Base-by-base conservation (phyloP, 2,797 vertebrate species). In the Bradypodion ventrale region DNA sequence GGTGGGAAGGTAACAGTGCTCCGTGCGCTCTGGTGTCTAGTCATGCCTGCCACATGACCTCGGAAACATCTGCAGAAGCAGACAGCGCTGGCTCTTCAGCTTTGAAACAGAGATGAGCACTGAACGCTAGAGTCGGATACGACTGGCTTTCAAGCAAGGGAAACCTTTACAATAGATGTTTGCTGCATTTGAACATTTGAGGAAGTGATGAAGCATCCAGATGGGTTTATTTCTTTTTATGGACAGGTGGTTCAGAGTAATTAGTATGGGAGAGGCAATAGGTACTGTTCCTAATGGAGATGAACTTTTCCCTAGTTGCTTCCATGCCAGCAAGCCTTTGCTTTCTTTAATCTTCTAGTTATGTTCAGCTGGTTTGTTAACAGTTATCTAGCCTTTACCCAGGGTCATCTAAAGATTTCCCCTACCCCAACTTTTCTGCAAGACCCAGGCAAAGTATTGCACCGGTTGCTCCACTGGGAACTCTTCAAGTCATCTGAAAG, bases 361-460 rank as follows among this genome's bases (percentile, higher is more conserved):
- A 35, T 70, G 78, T 76, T 81, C 52, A 35, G 52, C 62, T 69
- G 23, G 32, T 60, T 42, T 70, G 78, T 73, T 46, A 32, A 66
- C 10, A 70, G 75, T 68, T 25, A 37, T n/a, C 25, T 32, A 69
- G 72, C n/a, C 73, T 46, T 80, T 80, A 70, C 56, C 37, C 16
- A 66, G 74, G 32, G 59, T 80, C 60, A 80, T 72, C 65, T 27
- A 49, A 65, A 68, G 46, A 27, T 75, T 37, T 44, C 44, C 49
- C 74, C 25, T 29, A 23, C 3, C 49, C 56, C 35, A n/a, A n/a
- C 40, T 40, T 42, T 19, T 63, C 68, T 66, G 49, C 25, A 73
- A 83, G 56, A 29, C 75, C 40, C 68, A 80, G 66, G 35, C 87
- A 40, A 82, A 82, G 35, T 70, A 13, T 0, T 63, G 82, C 75